Evolutionary conservation across 2,888 invertebrate genomes (phyloP), one percentile per base, ranked within the genome.

Genomic region (Cyaniris semiargus): DNA sequence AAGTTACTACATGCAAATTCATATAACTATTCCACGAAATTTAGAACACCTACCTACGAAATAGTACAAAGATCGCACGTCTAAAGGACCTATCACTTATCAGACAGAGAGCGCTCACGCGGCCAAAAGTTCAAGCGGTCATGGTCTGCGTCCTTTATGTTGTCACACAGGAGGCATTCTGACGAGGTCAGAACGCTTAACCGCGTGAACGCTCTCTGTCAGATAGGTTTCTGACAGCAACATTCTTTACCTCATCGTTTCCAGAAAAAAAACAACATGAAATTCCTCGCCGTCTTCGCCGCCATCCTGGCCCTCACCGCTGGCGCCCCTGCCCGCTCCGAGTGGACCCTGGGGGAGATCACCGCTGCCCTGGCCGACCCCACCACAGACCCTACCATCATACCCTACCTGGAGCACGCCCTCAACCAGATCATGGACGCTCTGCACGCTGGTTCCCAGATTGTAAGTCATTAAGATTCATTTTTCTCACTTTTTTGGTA

Each of bases 201-300:
- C 27, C 27, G 27, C 27, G 27, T 27, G 1, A 27, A 27, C 27
- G 27, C 27, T 27, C 27, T 27, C n/a, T n/a, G n/a, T n/a, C n/a
- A n/a, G n/a, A 38, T 38, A 38, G 7, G 3, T 38, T 10, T 10
- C 44, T 10, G 44, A 44, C 44, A 44, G 13, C 44, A 3, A 53
- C 18, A 18, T 18, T 18, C 18, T 53, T 53, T 53, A 44, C 10
- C 23, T 31, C 18, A n/a, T 5, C 70, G 27, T 76, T 76, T 10
- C 7, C 76, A 76, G 76, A 27, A 70, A 76, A 70, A 76, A 38
- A 60, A n/a, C 44, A 74, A 77, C 34, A 80, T 81, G 89, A 89
- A 88, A 85, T 87, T 87, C 86, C 81, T 88, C 80, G 84, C 86
- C 74, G 83, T 86, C 48, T 86, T 89, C 81, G 83, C 85, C 70